phyloP scores from a whole-genome alignment of 2,888 invertebrate species.

The Tricholauxania praeusta region DNA sequence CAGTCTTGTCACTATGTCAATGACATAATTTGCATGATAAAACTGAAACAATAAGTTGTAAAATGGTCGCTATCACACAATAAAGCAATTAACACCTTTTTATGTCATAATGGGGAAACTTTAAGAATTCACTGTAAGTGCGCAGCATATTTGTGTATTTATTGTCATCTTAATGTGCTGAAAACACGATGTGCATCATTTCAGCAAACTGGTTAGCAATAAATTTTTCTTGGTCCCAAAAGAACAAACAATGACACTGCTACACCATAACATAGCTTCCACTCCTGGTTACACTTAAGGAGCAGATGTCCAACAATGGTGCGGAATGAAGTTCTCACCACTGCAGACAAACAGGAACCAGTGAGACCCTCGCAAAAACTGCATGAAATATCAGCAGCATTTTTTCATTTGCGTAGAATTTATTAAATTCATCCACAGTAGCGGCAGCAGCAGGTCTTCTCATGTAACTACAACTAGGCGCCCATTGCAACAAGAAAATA shows the following conservation, averaged over 20 bases:
- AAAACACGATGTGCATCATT: background rate
- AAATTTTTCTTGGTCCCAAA: background rate
- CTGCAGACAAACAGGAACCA: background rate
- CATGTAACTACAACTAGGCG: background rate
- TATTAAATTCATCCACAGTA: constrained; percentile 14
- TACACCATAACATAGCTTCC: background rate
- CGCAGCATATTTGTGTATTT: background rate
- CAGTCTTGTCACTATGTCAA: too few species aligned
- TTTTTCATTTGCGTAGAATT: constrained; percentile 11
- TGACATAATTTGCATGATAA: too few species aligned
- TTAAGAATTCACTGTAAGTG: too few species aligned
- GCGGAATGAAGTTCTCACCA: background rate
- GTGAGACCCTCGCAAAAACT: background rate
- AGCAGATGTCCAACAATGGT: constrained; percentile 11
- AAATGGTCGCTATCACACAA: background rate
- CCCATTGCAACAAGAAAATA: background rate
- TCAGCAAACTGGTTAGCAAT: background rate
- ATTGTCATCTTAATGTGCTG: too few species aligned
- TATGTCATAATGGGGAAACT: constrained; percentile 5
- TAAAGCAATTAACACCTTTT: constrained; percentile 26
- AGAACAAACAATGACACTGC: background rate
- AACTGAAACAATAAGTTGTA: too few species aligned
- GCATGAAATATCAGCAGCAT: background rate
- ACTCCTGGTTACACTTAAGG: background rate
- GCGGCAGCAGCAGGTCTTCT: background rate